These are phyloP conservation scores for Sinella curviseta DNA, from an alignment of 1,140 invertebrate species.

Conservation along the genomic window DNA sequence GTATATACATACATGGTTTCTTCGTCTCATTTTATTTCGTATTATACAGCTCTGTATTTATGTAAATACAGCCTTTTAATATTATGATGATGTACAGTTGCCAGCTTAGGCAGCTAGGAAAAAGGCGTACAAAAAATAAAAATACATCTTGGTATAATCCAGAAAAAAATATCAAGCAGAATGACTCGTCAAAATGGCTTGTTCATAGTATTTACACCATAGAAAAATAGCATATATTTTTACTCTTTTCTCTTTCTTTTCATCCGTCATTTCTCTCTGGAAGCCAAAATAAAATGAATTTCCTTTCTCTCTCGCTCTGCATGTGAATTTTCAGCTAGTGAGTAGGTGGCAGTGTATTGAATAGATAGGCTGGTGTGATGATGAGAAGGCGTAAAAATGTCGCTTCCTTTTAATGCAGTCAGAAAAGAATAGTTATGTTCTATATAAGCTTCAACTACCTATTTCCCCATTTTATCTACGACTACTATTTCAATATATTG, in stretches of 20 bases:
- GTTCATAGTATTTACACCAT: too few species aligned
- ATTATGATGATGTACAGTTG: background rate
- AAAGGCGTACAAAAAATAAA: background rate
- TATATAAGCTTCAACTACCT: too few species aligned
- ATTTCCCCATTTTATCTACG: too few species aligned
- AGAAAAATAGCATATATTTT: too few species aligned
- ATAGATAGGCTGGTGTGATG: background rate
- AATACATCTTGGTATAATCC: background rate
- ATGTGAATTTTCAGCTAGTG: background rate
- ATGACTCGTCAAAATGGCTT: background rate
- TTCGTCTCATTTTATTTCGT: background rate
- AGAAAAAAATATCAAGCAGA: conserved; percentile 6
- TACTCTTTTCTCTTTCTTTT: background rate
- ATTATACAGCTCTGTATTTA: too few species aligned
- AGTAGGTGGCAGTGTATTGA: background rate
- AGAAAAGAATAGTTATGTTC: too few species aligned
- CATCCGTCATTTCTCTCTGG: background rate
- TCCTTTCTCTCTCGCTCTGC: background rate
- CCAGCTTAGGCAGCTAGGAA: background rate
- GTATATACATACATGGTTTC: background rate
- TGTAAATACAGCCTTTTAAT: too few species aligned
- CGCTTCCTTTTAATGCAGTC: background rate
- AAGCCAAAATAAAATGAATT: background rate
- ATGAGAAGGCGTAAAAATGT: background rate
- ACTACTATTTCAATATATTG: background rate